Evolutionary conservation across 2,113 vertebrate species (phyloP).

Genomic region (Suricata suricatta): DNA sequence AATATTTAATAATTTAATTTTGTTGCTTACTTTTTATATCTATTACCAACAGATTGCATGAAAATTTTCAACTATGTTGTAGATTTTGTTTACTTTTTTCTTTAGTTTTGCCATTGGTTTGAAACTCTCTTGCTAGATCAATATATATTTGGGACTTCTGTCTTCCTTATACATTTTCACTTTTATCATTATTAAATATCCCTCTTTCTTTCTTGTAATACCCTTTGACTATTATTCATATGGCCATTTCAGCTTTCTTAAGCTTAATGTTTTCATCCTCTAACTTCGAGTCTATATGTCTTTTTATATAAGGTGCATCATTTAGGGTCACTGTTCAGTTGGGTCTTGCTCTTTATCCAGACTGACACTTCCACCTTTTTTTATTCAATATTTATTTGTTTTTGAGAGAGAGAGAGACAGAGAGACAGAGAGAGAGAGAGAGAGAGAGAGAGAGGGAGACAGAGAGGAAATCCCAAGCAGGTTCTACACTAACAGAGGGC

Average conservation of each 20-base stretch:
- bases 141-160: background rate
- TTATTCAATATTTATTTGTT: too few relatives aligned
- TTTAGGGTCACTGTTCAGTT: background rate
- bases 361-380: background rate
- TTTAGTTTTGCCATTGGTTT: background rate
- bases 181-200: background rate
- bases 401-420: too few relatives aligned
- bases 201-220: background rate
- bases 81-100: background rate
- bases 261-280: background rate
- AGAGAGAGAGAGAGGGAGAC: too few relatives aligned
- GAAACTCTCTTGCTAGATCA: background rate
- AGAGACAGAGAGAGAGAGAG: too few relatives aligned
- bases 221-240: background rate
- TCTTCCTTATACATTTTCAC: background rate
- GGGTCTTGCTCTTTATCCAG: background rate
- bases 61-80: background rate
- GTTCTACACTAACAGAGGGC: too few relatives aligned
- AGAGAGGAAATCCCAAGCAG: too few relatives aligned
- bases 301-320: background rate
- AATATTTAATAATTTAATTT: background rate
- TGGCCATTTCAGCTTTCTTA: background rate
- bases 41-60: background rate
- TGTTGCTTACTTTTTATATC: background rate
- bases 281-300: background rate